Conservation (phyloP, 2,888 invertebrate species). For the Lithodes maja region DNA sequence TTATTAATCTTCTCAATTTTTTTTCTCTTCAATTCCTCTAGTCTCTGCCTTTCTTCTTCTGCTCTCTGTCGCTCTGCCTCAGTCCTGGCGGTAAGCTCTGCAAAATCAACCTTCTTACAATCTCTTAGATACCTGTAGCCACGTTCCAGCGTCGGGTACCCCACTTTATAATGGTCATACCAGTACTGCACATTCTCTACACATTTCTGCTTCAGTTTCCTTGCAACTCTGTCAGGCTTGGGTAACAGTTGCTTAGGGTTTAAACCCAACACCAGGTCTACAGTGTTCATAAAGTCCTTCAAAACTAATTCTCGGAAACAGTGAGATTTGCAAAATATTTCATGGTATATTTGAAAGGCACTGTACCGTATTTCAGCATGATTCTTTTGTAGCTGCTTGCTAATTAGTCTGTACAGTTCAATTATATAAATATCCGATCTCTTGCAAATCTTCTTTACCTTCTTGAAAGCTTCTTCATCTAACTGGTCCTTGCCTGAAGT, state of each 20-base stretch:
- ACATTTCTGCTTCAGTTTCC: conserved; percentile 75
- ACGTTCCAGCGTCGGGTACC: conserved; percentile 76
- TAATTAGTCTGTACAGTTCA: conserved; percentile 74
- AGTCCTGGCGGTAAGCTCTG: conserved; percentile 73
- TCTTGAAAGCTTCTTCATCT: conserved; percentile 63
- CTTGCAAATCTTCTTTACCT: conserved; percentile 67
- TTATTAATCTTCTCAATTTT: conserved; percentile 73
- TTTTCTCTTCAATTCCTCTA: conserved; percentile 72
- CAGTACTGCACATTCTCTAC: conserved; percentile 77
- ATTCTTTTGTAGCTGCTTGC: conserved; percentile 76
- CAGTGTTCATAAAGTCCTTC: conserved; percentile 73
- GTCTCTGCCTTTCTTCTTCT: conserved; percentile 73
- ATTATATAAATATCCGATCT: conserved; percentile 58
- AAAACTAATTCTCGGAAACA: conserved; percentile 77
- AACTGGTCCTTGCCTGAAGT: conserved; percentile 65
- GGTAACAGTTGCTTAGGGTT: conserved; percentile 76
- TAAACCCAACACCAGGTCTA: conserved; percentile 69
- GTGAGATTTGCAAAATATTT: conserved; percentile 77
- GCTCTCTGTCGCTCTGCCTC: conserved; percentile 73
- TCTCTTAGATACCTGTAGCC: conserved; percentile 76
- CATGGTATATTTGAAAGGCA: conserved; percentile 77
- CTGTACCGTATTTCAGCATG: conserved; percentile 78
- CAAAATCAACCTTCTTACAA: conserved; percentile 76
- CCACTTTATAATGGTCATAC: conserved; percentile 76
- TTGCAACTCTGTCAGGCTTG: conserved; percentile 76